phyloP scores from a whole-genome alignment of 2,113 vertebrate genomes.

The Terrapene triunguis region DNA sequence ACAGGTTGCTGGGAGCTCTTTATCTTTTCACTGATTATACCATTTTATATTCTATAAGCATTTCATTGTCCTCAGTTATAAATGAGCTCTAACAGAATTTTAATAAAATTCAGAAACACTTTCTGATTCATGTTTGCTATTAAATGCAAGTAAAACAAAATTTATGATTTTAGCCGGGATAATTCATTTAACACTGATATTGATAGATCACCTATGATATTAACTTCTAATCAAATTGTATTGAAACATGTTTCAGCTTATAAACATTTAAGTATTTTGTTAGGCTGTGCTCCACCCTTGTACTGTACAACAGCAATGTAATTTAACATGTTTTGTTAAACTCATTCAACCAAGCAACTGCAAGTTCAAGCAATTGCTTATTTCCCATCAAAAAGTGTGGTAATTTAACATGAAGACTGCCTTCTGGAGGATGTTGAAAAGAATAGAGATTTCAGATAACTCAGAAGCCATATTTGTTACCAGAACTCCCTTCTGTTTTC shows the following conservation, averaged over 20 bases:
- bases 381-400: neutral
- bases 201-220: constrained; percentile 1
- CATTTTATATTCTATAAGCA: constrained; percentile 19
- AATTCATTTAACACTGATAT: constrained; percentile 44
- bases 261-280: constrained; percentile 19
- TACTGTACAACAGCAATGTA: neutral
- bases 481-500: neutral
- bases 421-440: neutral
- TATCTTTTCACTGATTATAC: constrained; percentile 49
- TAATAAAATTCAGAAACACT: constrained; percentile 62
- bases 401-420: neutral
- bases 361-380: neutral
- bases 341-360: constrained; percentile 3
- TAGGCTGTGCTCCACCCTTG: neutral
- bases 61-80: constrained; percentile 54
- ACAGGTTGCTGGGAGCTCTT: constrained; percentile 35
- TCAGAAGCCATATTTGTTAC: neutral
- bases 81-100: constrained; percentile 56
- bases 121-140: constrained; percentile 55
- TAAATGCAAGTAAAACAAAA: constrained; percentile 54
- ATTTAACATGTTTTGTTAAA: neutral
- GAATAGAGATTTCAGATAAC: neutral
- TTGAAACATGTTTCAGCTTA: constrained; percentile 41
- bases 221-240: constrained; percentile 49
- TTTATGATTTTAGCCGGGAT: constrained; percentile 48